A percentile compares a stretch with the other conserved stretches of the same genome.
phyloP scores from a whole-genome alignment of 2,113 vertebrate species.

The Sprattus sprattus region DNA sequence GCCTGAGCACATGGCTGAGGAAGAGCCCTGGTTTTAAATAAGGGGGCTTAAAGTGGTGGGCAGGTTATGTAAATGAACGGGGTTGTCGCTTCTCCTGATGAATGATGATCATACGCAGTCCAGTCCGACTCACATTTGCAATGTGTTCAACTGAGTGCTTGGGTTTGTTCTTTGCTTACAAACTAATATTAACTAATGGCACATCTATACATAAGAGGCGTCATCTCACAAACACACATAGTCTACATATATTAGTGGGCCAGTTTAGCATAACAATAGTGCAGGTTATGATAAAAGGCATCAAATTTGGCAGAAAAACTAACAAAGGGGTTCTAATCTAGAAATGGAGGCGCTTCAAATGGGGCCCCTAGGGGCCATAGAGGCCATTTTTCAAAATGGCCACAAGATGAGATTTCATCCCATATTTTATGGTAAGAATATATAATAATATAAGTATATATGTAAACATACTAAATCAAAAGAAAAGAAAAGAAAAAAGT shows the following conservation, averaged over 20 bases:
- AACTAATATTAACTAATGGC: neutral
- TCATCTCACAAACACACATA: neutral
- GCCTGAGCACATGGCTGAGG: neutral
- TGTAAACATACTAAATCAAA: too few relatives aligned
- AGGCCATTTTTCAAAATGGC: too few relatives aligned
- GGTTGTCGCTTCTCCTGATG: neutral
- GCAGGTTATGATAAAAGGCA: too few relatives aligned
- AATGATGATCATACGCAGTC: conserved; percentile 11
- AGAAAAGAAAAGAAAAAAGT: too few relatives aligned
- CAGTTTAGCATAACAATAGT: too few relatives aligned
- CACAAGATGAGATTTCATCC: too few relatives aligned
- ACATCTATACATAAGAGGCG: neutral
- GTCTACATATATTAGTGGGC: too few relatives aligned
- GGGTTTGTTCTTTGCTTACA: neutral
- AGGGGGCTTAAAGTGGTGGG: neutral
- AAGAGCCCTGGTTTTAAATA: neutral
- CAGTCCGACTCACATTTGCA: neutral
- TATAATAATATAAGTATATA: too few relatives aligned
- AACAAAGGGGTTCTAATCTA: too few relatives aligned
- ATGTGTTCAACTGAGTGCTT: neutral
- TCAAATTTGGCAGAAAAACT: neutral
- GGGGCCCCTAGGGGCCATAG: too few relatives aligned
- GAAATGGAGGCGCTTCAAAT: too few relatives aligned
- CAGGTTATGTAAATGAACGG: neutral
- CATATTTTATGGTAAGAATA: too few relatives aligned